These are phyloP conservation scores for Drosophila nigricruria DNA, from an alignment of 2,888 invertebrate species.

Conservation along the genomic window DNA sequence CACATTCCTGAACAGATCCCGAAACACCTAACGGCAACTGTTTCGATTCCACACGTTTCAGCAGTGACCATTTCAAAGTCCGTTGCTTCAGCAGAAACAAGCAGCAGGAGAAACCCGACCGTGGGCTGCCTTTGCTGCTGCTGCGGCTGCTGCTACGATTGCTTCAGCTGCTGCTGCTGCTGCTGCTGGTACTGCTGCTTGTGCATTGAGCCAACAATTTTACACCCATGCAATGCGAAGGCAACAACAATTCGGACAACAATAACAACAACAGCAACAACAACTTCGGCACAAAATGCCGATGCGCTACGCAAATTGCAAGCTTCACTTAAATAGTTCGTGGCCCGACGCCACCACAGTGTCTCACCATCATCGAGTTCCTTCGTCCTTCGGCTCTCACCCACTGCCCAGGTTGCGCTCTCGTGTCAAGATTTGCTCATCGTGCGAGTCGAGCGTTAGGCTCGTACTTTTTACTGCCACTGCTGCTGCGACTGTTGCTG, in stretches of 20 bases:
- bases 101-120: slow-evolving; percentile 31
- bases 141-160: slow-evolving; percentile 8
- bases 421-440: slow-evolving; percentile 52
- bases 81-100: slow-evolving; percentile 23
- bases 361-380: slow-evolving; percentile 22
- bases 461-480: slow-evolving; percentile 35
- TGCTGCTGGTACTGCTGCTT: slow-evolving; percentile 28
- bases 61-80: slow-evolving; percentile 19
- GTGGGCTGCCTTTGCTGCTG: slow-evolving; percentile 20
- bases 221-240: slow-evolving; percentile 57
- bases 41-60: slow-evolving; percentile 43
- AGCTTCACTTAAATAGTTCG: slow-evolving; percentile 57
- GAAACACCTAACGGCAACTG: slow-evolving; percentile 10
- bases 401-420: slow-evolving; percentile 49
- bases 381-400: slow-evolving; percentile 48
- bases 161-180: slow-evolving; percentile 12
- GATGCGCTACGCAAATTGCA: slow-evolving; percentile 77
- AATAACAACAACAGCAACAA: slow-evolving; percentile 22
- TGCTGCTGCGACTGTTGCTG: slow-evolving; percentile 44
- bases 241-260: slow-evolving; percentile 37
- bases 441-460: slow-evolving; percentile 39
- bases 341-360: slow-evolving; percentile 38
- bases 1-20: slow-evolving; percentile 26
- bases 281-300: slow-evolving; percentile 60
- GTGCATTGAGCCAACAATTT: slow-evolving; percentile 65